These are phyloP conservation scores for Psittacula cyanocephala DNA, from an alignment of 2,113 vertebrate species.

Conservation along the genomic window DNA sequence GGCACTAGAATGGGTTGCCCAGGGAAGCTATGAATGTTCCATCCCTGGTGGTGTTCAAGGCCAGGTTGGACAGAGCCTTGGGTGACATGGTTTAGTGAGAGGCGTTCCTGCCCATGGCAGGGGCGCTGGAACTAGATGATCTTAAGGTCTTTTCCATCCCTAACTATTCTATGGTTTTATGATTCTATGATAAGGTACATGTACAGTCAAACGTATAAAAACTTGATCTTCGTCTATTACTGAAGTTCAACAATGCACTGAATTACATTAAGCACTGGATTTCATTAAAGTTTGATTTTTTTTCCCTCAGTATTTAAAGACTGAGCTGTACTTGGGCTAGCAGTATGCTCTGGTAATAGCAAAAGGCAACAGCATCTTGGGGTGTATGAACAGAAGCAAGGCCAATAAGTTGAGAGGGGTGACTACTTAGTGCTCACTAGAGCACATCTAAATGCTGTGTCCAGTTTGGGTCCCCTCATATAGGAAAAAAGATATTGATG, in stretches of 20 bases:
- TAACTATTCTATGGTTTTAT: no score
- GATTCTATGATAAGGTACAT: neutral
- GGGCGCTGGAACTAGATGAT: no score
- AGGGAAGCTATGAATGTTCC: no score
- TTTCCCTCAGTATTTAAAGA: neutral
- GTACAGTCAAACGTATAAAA: neutral
- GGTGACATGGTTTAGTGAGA: no score
- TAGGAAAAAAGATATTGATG: neutral
- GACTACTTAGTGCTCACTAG: neutral
- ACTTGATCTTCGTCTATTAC: neutral
- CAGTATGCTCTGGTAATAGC: neutral
- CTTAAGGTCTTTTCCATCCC: no score
- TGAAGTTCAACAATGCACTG: neutral
- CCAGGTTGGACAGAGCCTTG: no score
- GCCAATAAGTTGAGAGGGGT: neutral
- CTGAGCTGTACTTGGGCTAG: neutral
- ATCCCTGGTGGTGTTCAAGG: no score
- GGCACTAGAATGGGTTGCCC: no score
- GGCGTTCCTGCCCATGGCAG: no score
- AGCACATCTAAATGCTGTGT: no score
- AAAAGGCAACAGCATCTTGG: neutral
- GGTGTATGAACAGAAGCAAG: neutral
- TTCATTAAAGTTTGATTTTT: neutral
- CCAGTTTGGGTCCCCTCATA: accelerated
- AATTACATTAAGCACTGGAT: neutral